Conservation (phyloP, 2,888 invertebrate species). For the Mythimna vitellina region DNA sequence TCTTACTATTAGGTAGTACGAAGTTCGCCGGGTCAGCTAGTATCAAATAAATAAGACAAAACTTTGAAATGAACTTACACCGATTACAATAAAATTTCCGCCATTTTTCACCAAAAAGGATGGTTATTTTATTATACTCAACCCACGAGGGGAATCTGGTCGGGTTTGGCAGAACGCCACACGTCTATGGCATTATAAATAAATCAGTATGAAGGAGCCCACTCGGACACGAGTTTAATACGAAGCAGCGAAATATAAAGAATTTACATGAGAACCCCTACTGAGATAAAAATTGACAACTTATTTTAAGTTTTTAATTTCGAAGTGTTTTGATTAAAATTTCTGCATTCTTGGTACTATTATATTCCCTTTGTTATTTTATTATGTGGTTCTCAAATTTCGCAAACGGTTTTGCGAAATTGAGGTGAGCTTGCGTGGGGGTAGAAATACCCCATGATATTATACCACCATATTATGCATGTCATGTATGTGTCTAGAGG, state of each 20-base stretch:
- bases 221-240: conserved; percentile 30
- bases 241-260: conserved; percentile 12
- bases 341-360: background rate
- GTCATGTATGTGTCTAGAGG: too few species aligned
- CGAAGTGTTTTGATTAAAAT: background rate
- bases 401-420: too few species aligned
- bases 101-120: conserved; percentile 12
- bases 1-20: too few species aligned
- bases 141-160: conserved; percentile 30
- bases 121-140: conserved; percentile 12
- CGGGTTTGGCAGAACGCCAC: conserved; percentile 55
- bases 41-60: background rate
- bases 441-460: too few species aligned
- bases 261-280: conserved; percentile 7
- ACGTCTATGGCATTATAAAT: conserved; percentile 39
- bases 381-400: too few species aligned
- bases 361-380: background rate
- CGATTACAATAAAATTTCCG: background rate
- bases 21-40: too few species aligned
- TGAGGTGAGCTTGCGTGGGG: too few species aligned
- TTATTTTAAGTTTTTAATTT: conserved; percentile 5
- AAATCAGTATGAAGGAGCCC: conserved; percentile 41
- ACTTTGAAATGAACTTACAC: background rate
- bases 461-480: too few species aligned
- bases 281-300: conserved; percentile 24